These are phyloP conservation scores for Martes flavigula DNA, from an alignment of 2,797 vertebrate species.

Conservation along the genomic window DNA sequence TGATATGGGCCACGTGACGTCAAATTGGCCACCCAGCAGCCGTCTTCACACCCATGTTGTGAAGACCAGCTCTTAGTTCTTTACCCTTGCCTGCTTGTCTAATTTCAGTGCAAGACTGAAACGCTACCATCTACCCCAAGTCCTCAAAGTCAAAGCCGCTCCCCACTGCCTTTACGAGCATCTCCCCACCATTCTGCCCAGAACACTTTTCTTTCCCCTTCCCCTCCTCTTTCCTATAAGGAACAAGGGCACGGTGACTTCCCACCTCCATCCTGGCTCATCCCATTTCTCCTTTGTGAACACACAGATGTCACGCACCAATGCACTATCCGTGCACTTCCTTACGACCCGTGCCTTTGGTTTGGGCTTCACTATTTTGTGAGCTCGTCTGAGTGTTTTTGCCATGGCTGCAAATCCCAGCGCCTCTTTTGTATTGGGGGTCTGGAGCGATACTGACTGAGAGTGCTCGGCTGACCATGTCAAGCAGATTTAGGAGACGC, in stretches of 20 bases:
- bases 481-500: fast-evolving
- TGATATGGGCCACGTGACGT: fast-evolving
- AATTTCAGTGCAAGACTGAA: not conserved
- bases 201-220: not conserved
- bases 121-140: not conserved
- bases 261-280: not conserved
- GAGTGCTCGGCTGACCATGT: fast-evolving
- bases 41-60: fast-evolving
- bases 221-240: not conserved
- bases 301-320: fast-evolving
- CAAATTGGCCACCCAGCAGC: fast-evolving
- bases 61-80: not conserved
- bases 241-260: not conserved
- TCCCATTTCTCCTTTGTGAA: not conserved
- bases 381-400: not conserved
- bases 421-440: not conserved
- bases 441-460: not conserved
- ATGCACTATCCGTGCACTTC: fast-evolving
- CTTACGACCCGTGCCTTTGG: not conserved
- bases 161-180: not conserved
- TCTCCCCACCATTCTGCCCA: not conserved
- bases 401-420: not conserved
- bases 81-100: not conserved
- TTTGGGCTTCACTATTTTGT: not conserved
- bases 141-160: not conserved